phyloP scores from a whole-genome alignment of 2,888 invertebrate species.

The Ephialtes manifestator region DNA sequence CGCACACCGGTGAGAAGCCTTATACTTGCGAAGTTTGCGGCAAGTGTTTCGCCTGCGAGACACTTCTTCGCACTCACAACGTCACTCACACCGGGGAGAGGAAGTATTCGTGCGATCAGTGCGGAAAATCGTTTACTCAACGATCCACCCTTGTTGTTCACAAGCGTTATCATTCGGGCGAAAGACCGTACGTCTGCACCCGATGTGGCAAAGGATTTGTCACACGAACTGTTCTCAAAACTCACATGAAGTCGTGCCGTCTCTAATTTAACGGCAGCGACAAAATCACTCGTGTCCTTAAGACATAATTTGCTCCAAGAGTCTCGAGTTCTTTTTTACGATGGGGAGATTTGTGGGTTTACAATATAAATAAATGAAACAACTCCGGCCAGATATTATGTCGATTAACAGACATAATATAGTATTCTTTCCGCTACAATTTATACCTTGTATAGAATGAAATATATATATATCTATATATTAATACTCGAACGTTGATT shows the following conservation, averaged over 20 bases:
- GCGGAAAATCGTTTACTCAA: slow-evolving; percentile 88
- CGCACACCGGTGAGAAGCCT: slow-evolving; percentile 82
- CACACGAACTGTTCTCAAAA: slow-evolving; percentile 88
- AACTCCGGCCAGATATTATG: too few relatives aligned
- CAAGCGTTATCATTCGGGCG: slow-evolving; percentile 87
- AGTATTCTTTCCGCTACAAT: too few relatives aligned
- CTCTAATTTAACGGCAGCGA: slow-evolving; percentile 35
- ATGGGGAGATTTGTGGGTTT: slow-evolving; percentile 3
- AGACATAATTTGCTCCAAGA: background rate
- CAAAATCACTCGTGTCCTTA: background rate
- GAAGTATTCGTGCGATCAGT: slow-evolving; percentile 88
- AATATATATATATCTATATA: too few relatives aligned
- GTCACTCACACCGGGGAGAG: slow-evolving; percentile 88
- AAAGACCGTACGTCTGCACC: slow-evolving; percentile 87
- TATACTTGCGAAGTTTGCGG: slow-evolving; percentile 80
- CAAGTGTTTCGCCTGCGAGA: slow-evolving; percentile 81
- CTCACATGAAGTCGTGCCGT: slow-evolving; percentile 86
- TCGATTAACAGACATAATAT: too few relatives aligned
- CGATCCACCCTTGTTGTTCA: slow-evolving; percentile 88
- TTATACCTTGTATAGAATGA: too few relatives aligned
- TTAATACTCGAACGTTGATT: too few relatives aligned
- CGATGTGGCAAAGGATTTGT: slow-evolving; percentile 88
- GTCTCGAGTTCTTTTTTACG: background rate
- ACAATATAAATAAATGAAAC: background rate
- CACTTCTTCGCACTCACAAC: slow-evolving; percentile 87